phyloP scores from a whole-genome alignment of 2,888 invertebrate genomes.

The Falcaria lacertinaria region DNA sequence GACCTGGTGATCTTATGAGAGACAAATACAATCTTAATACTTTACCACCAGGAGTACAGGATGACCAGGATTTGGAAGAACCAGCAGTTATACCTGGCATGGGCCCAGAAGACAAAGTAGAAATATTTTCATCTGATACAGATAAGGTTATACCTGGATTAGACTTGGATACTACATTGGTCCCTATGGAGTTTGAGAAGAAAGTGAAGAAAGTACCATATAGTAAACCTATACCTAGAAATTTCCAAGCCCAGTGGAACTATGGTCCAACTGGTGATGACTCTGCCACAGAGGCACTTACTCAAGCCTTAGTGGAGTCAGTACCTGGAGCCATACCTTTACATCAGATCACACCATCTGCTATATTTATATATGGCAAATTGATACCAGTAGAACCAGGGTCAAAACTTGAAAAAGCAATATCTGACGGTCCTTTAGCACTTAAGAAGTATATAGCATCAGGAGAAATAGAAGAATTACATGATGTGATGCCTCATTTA shows the following conservation, averaged over 20 bases:
- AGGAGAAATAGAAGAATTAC: constrained; percentile 89
- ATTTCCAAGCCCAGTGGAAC: constrained; percentile 98
- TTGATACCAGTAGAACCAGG: constrained; percentile 88
- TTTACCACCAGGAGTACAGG: constrained; percentile 87
- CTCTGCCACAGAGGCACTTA: constrained; percentile 80
- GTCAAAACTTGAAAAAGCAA: constrained; percentile 87
- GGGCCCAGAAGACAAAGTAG: constrained; percentile 98
- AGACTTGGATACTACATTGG: constrained; percentile 85
- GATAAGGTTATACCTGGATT: constrained; percentile 90
- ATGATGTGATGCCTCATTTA: constrained; percentile 86
- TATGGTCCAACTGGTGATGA: constrained; percentile 82
- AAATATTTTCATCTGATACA: constrained; percentile 81
- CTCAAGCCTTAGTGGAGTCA: constrained; percentile 86
- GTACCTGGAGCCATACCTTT: constrained; percentile 89
- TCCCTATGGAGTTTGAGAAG: constrained; percentile 84
- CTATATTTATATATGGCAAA: constrained; percentile 91
- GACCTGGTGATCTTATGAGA: constrained; percentile 98
- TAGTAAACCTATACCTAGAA: constrained; percentile 96
- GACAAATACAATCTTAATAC: constrained; percentile 98
- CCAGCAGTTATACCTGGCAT: constrained; percentile 94
- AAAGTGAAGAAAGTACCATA: constrained; percentile 93
- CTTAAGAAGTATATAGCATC: constrained; percentile 88
- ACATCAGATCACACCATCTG: constrained; percentile 87
- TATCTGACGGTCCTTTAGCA: constrained; percentile 87
- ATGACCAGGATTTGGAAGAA: constrained; percentile 82